Evolutionary conservation across 2,888 invertebrate genomes (phyloP).

Genomic region (Lithophane ornitopus): DNA sequence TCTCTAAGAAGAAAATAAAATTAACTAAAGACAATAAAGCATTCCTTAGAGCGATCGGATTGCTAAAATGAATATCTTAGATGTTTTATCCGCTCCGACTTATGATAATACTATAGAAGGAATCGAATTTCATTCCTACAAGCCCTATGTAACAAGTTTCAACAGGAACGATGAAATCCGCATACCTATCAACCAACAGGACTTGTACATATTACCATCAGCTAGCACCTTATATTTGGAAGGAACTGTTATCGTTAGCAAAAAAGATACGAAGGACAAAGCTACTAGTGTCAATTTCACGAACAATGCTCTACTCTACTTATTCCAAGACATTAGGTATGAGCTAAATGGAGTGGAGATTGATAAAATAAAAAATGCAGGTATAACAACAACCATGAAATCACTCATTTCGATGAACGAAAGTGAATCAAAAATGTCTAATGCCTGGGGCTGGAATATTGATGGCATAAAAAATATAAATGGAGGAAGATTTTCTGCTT

Average conservation of each 20-base stretch:
- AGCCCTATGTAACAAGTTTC: neutral
- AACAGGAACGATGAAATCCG: constrained; percentile 2
- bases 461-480: no score
- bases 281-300: neutral
- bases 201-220: constrained; percentile 5
- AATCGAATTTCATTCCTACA: neutral
- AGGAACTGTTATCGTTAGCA: neutral
- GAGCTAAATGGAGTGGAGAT: constrained; percentile 11
- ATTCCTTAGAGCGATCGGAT: no score
- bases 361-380: constrained; percentile 15
- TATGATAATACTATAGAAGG: no score
- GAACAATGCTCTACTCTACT: neutral
- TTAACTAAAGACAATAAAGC: no score
- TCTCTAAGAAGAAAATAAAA: no score
- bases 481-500: no score
- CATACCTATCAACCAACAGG: constrained; percentile 14
- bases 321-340: constrained; percentile 15
- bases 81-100: no score
- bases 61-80: no score
- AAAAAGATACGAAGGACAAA: neutral
- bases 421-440: no score
- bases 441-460: no score
- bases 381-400: neutral
- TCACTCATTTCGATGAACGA: neutral
- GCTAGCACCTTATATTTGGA: neutral